These are phyloP conservation scores for Agrochola lota DNA, from an alignment of 2,888 invertebrate species.

Conservation along the genomic window DNA sequence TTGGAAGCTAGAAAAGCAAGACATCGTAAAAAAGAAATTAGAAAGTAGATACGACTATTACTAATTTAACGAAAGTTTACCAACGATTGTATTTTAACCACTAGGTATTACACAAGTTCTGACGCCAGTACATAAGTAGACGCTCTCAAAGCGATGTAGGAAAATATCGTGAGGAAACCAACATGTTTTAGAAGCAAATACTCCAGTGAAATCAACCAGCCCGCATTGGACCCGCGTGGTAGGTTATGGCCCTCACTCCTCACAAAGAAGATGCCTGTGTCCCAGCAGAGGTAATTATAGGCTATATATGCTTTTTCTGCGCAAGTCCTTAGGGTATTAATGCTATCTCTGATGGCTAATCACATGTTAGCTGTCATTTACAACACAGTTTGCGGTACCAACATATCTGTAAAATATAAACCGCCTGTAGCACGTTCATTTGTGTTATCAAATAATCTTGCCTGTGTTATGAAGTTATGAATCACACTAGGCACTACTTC, in stretches of 20 bases:
- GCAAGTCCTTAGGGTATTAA: not conserved
- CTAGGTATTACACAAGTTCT: not conserved
- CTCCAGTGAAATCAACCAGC: too few relatives aligned
- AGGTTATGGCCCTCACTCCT: not conserved
- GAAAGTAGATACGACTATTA: not conserved
- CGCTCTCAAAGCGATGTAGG: not conserved
- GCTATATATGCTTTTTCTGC: not conserved
- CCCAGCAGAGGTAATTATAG: not conserved
- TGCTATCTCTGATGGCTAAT: slow-evolving; percentile 5
- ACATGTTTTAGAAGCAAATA: not conserved
- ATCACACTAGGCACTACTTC: not conserved
- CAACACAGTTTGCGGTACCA: not conserved
- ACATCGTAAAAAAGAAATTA: not conserved
- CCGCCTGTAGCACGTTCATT: not conserved
- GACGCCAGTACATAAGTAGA: too few relatives aligned
- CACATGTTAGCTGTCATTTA: not conserved
- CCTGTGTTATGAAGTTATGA: not conserved
- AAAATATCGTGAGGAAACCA: not conserved
- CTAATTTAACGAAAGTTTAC: not conserved
- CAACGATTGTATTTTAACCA: not conserved
- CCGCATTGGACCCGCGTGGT: too few relatives aligned
- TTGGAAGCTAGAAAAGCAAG: not conserved
- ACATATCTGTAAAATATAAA: not conserved
- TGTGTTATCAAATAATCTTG: not conserved
- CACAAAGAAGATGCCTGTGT: not conserved